Conservation (phyloP, 1,140 invertebrate species). For the Drosophila seguyi region DNA sequence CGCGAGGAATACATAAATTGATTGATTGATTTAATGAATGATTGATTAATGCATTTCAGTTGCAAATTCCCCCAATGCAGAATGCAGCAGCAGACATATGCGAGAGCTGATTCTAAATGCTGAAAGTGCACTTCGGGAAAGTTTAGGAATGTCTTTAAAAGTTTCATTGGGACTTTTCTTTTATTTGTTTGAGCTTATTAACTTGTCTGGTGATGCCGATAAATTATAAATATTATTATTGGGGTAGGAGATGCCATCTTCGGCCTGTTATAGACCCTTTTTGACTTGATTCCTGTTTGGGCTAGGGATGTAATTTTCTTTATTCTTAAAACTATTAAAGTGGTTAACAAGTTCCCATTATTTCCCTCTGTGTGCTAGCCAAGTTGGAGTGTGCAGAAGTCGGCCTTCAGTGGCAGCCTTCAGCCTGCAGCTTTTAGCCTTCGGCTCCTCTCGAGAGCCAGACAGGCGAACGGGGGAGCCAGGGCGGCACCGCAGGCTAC, state of each 20-base stretch:
- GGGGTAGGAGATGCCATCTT: too few species aligned
- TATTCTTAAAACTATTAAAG: too few species aligned
- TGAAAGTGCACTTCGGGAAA: slow-evolving; percentile 15
- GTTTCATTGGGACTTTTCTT: neutral
- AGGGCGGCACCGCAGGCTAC: neutral
- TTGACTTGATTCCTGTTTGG: too few species aligned
- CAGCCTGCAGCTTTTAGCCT: slow-evolving; percentile 59
- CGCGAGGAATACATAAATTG: slow-evolving; percentile 78
- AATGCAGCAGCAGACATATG: slow-evolving; percentile 55
- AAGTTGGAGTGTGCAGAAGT: slow-evolving; percentile 56
- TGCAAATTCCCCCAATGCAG: slow-evolving; percentile 81
- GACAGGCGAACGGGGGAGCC: slow-evolving; percentile 60
- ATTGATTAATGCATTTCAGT: slow-evolving; percentile 83
- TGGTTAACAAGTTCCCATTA: neutral
- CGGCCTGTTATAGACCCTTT: too few species aligned
- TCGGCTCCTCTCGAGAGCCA: slow-evolving; percentile 56
- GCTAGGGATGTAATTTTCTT: too few species aligned
- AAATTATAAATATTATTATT: too few species aligned
- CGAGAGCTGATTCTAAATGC: slow-evolving; percentile 20
- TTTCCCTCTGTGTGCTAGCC: slow-evolving; percentile 10
- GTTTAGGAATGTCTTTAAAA: neutral
- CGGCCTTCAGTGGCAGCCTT: slow-evolving; percentile 69
- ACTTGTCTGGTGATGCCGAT: too few species aligned
- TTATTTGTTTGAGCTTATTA: neutral
- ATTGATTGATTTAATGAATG: slow-evolving; percentile 84